Base-by-base conservation (phyloP, 2,888 invertebrate genomes). In the Chaitophorus viminalis region DNA sequence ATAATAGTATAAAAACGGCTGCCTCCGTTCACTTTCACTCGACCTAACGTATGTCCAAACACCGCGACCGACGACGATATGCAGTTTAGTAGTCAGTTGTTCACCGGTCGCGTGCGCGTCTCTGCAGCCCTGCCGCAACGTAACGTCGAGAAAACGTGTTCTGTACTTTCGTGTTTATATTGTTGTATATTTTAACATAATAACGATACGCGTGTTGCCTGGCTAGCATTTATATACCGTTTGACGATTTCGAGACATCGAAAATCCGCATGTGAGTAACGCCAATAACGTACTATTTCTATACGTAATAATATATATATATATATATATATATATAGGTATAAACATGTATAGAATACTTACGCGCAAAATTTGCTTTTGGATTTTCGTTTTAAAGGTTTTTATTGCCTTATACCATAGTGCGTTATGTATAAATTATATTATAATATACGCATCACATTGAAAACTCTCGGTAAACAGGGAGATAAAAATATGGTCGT, bases 11-110 rank as follows among this genome's bases (percentile, higher is more conserved):
- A 11, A 46, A 46, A 46, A 46, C 46, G 46, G 46, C 68, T 31
- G n/a, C 68, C 68, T 70, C 70, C 70, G 70, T 70, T 70, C 70
- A 70, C 70, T 70, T 70, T 70, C 70, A 70, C 70, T 29, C 60
- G 25, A 9, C 60, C 60, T 6, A 60, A 21, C 60, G 60, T 60
- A 17, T 9, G 70, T 17, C 31, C 29, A 17, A 29, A 11, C 70
- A 29, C 29, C 31, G 70, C 11, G 70, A 29, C 70, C 11, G 11
- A 29, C 11, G 70, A 17, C 17, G 70, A 6, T 60, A 1, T 65
- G 65, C 70, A 17, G 70, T 5, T n/a, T n/a, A 39, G 39, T 39
- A 39, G 21, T 65, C 17, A 29, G 70, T 70, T 31, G 29, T 17
- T 14, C 29, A 14, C 17, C 29, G 31, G 70, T 70, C 70, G 70